phyloP scores from a whole-genome alignment of 1,140 invertebrate genomes.

The Drosophila repleta region DNA sequence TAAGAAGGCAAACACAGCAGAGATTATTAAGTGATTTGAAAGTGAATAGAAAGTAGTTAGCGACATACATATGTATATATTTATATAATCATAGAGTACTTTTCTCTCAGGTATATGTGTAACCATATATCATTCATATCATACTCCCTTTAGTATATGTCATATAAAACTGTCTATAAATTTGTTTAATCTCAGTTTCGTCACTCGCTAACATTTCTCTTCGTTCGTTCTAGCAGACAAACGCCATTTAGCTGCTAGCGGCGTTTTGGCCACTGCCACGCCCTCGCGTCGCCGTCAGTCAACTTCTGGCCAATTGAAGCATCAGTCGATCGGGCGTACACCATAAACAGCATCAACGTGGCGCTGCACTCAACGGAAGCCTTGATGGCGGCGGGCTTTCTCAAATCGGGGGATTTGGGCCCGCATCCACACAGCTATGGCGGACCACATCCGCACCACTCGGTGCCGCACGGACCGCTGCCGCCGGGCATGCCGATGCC shows the following conservation, averaged over 20 bases:
- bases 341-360: constrained; percentile 76
- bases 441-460: constrained; percentile 82
- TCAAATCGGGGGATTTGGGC: constrained; percentile 82
- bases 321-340: constrained; percentile 22
- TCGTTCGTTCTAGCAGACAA: not conserved
- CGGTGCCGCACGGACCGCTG: constrained; percentile 80
- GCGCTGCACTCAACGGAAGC: constrained; percentile 84
- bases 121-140: too few species aligned
- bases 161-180: too few species aligned
- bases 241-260: not conserved
- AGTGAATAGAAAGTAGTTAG: too few species aligned
- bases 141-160: too few species aligned
- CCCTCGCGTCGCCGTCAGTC: not conserved
- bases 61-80: too few species aligned
- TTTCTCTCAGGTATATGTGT: too few species aligned
- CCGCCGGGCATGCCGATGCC: constrained; percentile 84
- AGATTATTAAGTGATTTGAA: not conserved
- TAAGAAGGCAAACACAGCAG: not conserved
- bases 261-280: not conserved
- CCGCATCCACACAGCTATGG: constrained; percentile 83
- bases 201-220: not conserved
- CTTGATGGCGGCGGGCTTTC: constrained; percentile 83
- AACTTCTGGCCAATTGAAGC: constrained; percentile 8
- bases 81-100: too few species aligned
- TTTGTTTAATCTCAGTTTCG: too few species aligned